Evolutionary conservation across 2,888 invertebrate genomes (phyloP).

Genomic region (Ornithoptera priamus): DNA sequence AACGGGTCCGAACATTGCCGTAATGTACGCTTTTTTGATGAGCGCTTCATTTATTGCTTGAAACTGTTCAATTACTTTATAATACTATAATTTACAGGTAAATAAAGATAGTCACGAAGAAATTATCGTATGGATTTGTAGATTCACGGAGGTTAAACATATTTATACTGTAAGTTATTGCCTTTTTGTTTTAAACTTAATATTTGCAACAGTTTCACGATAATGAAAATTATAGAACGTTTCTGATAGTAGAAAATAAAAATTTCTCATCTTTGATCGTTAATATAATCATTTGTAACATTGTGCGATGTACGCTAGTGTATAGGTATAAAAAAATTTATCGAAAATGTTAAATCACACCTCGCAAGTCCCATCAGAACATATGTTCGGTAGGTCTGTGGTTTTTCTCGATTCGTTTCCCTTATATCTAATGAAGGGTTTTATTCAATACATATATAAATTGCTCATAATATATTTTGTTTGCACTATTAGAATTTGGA

Average conservation of each 20-base stretch:
- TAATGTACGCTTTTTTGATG: neutral
- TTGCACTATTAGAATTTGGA: too few species aligned
- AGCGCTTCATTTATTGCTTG: neutral
- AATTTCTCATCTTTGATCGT: too few species aligned
- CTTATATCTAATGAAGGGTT: too few species aligned
- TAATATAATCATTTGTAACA: too few species aligned
- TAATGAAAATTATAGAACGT: neutral
- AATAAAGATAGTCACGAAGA: constrained; percentile 34
- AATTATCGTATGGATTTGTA: constrained; percentile 47
- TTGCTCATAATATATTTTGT: too few species aligned
- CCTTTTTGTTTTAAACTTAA: neutral
- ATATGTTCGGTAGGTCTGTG: too few species aligned
- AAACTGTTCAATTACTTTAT: neutral
- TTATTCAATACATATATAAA: too few species aligned
- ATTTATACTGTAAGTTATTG: constrained; percentile 38
- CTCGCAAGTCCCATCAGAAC: too few species aligned
- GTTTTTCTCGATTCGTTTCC: too few species aligned
- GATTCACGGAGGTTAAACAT: constrained; percentile 36
- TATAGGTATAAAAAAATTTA: too few species aligned
- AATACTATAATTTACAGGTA: neutral
- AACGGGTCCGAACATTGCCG: neutral
- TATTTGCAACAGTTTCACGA: neutral
- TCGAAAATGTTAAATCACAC: too few species aligned
- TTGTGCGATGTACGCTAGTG: too few species aligned
- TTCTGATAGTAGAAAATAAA: neutral